Percentiles rank a stretch among this genome's conserved stretches.
Conservation (phyloP, 1,140 invertebrate species). For the Micrasema longulum region DNA sequence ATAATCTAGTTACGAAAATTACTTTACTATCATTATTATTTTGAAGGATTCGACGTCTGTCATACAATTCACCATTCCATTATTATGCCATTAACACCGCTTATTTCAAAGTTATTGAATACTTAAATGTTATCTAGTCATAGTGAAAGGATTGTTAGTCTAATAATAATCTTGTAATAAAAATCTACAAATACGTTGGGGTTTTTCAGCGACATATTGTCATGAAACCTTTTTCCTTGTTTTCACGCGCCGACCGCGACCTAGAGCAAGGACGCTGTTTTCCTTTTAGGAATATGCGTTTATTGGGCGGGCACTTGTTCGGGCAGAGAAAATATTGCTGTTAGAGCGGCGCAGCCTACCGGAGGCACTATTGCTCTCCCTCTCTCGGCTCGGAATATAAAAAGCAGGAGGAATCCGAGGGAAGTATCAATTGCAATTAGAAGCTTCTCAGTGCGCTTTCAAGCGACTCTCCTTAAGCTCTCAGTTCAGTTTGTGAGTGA, state of each 20-base stretch:
- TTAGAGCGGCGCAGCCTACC: background rate
- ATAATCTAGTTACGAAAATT: no score
- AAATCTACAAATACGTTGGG: no score
- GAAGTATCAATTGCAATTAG: constrained; percentile 9
- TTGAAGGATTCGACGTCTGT: no score
- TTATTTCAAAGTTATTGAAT: no score
- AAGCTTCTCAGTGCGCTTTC: background rate
- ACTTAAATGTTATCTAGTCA: no score
- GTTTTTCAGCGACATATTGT: no score
- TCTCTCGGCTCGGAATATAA: constrained; percentile 20
- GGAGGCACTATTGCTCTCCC: background rate
- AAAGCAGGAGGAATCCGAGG: constrained; percentile 6
- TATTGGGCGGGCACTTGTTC: background rate
- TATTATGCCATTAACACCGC: no score
- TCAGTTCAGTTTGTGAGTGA: background rate
- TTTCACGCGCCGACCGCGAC: background rate
- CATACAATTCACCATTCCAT: no score
- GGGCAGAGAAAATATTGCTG: constrained; percentile 1
- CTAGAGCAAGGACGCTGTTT: constrained; percentile 1
- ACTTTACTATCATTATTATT: no score
- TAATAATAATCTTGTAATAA: no score
- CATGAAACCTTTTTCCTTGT: no score
- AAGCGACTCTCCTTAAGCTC: background rate
- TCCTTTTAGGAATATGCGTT: background rate
- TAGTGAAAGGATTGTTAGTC: no score